Conservation (phyloP, 2,888 invertebrate genomes). For the Pachydiplax longipennis region DNA sequence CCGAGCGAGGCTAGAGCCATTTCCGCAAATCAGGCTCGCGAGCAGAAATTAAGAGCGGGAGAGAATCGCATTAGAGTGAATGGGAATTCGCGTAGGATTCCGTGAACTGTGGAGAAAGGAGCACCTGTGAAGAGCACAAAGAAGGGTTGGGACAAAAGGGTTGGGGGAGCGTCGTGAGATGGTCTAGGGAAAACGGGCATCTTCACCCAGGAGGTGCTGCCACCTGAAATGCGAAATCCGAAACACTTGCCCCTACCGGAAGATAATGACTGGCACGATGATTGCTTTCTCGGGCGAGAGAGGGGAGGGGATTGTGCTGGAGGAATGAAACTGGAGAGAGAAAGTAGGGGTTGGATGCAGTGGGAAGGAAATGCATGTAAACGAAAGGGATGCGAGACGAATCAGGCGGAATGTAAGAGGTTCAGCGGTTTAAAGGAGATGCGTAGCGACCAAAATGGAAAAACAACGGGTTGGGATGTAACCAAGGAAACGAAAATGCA, state of each 20-base stretch:
- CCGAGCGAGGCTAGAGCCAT: too few relatives aligned
- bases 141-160: neutral
- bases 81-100: neutral
- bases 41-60: too few relatives aligned
- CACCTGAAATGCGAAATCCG: conserved; percentile 29
- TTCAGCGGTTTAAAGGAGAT: too few relatives aligned
- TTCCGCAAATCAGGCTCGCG: too few relatives aligned
- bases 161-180: neutral
- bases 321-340: neutral
- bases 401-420: too few relatives aligned
- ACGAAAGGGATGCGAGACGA: too few relatives aligned
- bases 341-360: neutral
- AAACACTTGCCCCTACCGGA: conserved; percentile 10
- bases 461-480: too few relatives aligned
- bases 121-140: neutral
- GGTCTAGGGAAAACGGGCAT: neutral
- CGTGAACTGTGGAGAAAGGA: neutral
- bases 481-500: too few relatives aligned
- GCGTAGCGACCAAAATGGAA: too few relatives aligned
- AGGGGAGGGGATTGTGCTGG: neutral
- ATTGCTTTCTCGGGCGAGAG: neutral
- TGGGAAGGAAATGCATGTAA: too few relatives aligned
- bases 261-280: neutral
- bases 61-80: too few relatives aligned
- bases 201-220: conserved; percentile 37